Percentiles rank a stretch among this genome's conserved stretches.
Evolutionary conservation across 2,797 vertebrate genomes (phyloP).

Genomic region (Propithecus deckenii): DNA sequence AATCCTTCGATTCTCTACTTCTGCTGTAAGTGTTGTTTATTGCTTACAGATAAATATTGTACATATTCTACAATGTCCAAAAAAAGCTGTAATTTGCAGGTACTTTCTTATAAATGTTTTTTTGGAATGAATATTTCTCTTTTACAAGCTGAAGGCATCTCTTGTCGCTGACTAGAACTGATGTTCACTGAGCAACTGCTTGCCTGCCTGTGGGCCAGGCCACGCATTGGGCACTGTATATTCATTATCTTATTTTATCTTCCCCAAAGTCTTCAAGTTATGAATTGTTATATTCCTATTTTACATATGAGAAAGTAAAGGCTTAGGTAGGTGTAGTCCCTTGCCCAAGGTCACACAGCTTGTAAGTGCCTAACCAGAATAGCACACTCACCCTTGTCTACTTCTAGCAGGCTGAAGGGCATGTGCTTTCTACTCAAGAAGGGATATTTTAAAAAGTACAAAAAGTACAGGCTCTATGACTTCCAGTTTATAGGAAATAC

Average conservation of each 20-base stretch:
- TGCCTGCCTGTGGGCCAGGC: background rate
- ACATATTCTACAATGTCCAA: background rate
- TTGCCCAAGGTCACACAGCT: background rate
- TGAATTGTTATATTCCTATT: background rate
- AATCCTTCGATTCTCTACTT: conserved; percentile 81
- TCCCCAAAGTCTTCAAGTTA: background rate
- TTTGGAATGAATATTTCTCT: background rate
- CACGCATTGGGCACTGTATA: background rate
- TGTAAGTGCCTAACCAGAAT: background rate
- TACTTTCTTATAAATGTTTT: background rate
- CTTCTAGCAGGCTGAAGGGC: background rate
- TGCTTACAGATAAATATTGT: conserved; percentile 47
- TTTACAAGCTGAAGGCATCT: background rate
- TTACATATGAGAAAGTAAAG: background rate
- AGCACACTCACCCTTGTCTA: background rate
- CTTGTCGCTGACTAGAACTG: background rate
- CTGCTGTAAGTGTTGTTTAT: conserved; percentile 87
- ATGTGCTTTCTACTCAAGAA: background rate
- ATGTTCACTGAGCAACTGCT: background rate
- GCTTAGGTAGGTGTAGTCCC: background rate
- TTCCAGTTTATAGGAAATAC: background rate
- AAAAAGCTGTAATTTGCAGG: background rate
- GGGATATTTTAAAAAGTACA: background rate
- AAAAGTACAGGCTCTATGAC: background rate
- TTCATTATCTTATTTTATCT: background rate